A percentile compares a stretch with the other conserved stretches of the same genome.
Conservation (phyloP, 2,113 vertebrate genomes). For the Struthio camelus region DNA sequence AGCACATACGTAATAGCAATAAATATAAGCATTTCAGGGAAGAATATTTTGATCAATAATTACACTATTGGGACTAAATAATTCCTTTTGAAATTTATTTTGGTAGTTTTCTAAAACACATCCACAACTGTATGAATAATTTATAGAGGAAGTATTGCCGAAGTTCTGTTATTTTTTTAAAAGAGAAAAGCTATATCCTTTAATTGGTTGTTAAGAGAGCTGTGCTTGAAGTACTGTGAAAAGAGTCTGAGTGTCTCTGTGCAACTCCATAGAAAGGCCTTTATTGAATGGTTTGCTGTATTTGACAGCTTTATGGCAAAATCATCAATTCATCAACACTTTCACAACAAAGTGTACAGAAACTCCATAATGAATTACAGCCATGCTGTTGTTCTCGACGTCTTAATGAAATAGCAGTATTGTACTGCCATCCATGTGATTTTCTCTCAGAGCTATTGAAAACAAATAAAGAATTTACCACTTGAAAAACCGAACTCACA, state of each 20-base stretch:
- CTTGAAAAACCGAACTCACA: constrained; percentile 16
- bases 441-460: constrained; percentile 44
- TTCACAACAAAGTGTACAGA: constrained; percentile 46
- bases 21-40: neutral
- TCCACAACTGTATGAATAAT: constrained; percentile 8
- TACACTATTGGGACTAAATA: neutral
- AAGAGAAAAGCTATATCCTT: neutral
- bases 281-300: constrained; percentile 54
- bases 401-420: constrained; percentile 62
- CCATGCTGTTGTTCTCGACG: constrained; percentile 3
- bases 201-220: neutral
- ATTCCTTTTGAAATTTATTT: constrained; percentile 29
- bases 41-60: neutral
- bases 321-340: constrained; percentile 66
- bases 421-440: constrained; percentile 32
- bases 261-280: constrained; percentile 28
- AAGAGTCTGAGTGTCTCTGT: neutral
- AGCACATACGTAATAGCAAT: neutral
- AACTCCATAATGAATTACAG: constrained; percentile 53
- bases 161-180: neutral
- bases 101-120: neutral
- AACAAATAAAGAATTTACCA: constrained; percentile 21
- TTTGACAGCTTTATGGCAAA: constrained; percentile 69
- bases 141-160: neutral
- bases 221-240: neutral